phyloP scores from a whole-genome alignment of 2,797 vertebrate species.

The Oryzias dopingdopingensis region DNA sequence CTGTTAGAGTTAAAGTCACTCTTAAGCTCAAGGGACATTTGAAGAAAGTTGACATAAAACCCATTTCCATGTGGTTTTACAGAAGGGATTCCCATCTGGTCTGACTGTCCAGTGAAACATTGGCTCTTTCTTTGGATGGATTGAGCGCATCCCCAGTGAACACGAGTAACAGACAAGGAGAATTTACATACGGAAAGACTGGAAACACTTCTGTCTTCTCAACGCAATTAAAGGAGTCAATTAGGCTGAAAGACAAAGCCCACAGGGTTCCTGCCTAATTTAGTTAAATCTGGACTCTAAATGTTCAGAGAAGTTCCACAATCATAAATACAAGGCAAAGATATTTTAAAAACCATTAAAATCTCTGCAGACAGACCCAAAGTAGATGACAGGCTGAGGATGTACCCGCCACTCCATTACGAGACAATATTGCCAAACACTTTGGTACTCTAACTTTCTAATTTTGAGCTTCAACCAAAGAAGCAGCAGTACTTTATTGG shows the following conservation, averaged over 20 bases:
- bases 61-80: no score
- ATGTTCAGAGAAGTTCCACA: not conserved
- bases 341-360: no score
- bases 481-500: conserved; percentile 33
- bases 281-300: not conserved
- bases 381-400: conserved; percentile 20
- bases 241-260: conserved; percentile 44
- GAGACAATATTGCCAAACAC: conserved; percentile 27
- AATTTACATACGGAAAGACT: not conserved
- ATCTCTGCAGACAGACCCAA: not conserved
- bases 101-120: no score
- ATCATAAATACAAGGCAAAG: not conserved
- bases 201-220: conserved; percentile 30
- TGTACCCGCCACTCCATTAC: conserved; percentile 1
- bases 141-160: conserved; percentile 1
- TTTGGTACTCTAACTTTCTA: conserved; percentile 23
- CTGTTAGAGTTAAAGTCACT: no score
- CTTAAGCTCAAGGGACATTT: no score
- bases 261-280: conserved; percentile 21
- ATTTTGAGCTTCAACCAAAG: conserved; percentile 19
- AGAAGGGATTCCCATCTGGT: no score
- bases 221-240: conserved; percentile 56
- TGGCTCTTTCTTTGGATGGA: no score
- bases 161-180: not conserved
- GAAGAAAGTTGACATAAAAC: no score